A percentile compares a stretch with the other conserved stretches of the same genome.
Conservation (phyloP, 2,888 invertebrate genomes). For the Rotaria sp. region DNA sequence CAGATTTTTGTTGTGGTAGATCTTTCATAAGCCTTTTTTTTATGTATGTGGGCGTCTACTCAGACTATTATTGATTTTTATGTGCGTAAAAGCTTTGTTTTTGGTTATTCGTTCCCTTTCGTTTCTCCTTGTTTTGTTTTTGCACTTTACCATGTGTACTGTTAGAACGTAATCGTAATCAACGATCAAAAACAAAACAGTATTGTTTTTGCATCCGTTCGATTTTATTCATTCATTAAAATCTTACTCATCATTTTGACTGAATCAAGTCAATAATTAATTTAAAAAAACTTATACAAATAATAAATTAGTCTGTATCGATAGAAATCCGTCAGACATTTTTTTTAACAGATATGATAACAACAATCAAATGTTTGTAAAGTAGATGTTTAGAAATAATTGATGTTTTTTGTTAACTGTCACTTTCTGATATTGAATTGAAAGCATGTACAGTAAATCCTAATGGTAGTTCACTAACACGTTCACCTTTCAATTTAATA, state of each 20-base stretch:
- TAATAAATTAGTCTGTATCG: not conserved
- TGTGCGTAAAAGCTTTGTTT: too few species aligned
- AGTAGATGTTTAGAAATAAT: not conserved
- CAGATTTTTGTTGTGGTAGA: too few species aligned
- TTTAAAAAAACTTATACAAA: not conserved
- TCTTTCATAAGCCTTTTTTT: too few species aligned
- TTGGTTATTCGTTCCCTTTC: too few species aligned
- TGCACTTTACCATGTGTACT: too few species aligned
- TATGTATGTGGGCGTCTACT: too few species aligned
- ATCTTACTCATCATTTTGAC: not conserved
- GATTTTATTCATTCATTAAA: not conserved
- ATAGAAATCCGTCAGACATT: not conserved
- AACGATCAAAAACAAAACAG: too few species aligned
- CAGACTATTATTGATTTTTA: too few species aligned
- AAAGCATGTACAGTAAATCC: conserved; percentile 25
- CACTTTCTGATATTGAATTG: conserved; percentile 13
- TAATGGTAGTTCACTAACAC: conserved; percentile 14
- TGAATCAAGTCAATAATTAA: not conserved
- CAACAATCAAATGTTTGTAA: not conserved
- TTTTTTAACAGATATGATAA: not conserved
- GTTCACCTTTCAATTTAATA: conserved; percentile 38
- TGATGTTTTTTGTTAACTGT: not conserved
- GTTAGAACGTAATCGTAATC: too few species aligned
- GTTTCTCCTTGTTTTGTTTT: too few species aligned
- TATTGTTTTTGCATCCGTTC: not conserved